Conservation (phyloP, 1,140 invertebrate species). For the Caenorhabditis latens region DNA sequence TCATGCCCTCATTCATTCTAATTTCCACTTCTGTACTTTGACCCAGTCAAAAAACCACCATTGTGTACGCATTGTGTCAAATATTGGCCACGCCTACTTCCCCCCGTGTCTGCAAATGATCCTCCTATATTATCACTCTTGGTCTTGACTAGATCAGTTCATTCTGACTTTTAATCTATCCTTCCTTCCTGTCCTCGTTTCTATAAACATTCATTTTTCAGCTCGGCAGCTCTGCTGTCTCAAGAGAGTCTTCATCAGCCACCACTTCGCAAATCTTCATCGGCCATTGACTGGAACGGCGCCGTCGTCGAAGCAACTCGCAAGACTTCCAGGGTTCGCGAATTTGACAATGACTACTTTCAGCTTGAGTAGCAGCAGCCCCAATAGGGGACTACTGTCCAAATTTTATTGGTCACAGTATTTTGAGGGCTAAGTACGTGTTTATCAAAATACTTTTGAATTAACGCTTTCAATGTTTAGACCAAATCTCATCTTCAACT, state of each 20-base stretch:
- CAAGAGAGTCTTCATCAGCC: constrained; percentile 51
- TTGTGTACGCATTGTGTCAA: constrained; percentile 34
- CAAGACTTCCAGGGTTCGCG: constrained; percentile 50
- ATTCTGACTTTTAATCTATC: neutral
- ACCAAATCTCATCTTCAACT: neutral
- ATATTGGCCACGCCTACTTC: constrained; percentile 16
- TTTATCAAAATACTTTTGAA: constrained; percentile 39
- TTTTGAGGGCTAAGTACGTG: constrained; percentile 21
- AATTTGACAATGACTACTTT: constrained; percentile 36
- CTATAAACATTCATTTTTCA: constrained; percentile 19
- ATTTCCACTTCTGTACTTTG: constrained; percentile 43
- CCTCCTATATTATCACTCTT: constrained; percentile 2
- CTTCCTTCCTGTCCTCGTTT: neutral
- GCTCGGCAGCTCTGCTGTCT: constrained; percentile 59
- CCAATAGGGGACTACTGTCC: constrained; percentile 48
- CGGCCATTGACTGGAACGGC: constrained; percentile 58
- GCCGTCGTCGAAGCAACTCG: constrained; percentile 41
- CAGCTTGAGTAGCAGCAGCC: constrained; percentile 42
- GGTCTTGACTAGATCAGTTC: constrained; percentile 1
- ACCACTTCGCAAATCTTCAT: constrained; percentile 62
- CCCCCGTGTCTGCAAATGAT: constrained; percentile 34
- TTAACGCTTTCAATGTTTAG: neutral
- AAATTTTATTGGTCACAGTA: constrained; percentile 3
- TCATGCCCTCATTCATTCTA: constrained; percentile 11
- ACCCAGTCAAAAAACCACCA: constrained; percentile 34